These are phyloP conservation scores for Anhinga rufa DNA, from an alignment of 2,113 vertebrate genomes.

Conservation along the genomic window DNA sequence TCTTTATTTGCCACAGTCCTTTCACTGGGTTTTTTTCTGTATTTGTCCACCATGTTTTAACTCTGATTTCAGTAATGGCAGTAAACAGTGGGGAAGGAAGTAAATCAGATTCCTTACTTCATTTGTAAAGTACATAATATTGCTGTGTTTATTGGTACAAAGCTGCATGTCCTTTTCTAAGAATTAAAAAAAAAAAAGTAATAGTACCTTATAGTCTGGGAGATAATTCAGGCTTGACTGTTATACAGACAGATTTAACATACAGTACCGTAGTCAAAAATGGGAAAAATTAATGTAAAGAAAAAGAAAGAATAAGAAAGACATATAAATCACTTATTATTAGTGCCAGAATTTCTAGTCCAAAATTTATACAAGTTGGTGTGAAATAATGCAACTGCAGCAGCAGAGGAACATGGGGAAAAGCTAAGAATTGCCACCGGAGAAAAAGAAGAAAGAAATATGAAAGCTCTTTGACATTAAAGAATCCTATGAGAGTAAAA, in stretches of 20 bases:
- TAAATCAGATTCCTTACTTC: neutral
- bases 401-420: neutral
- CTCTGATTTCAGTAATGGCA: neutral
- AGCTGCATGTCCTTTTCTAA: neutral
- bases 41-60: neutral
- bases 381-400: conserved; percentile 26
- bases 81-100: neutral
- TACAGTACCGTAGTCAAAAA: neutral
- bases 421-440: neutral
- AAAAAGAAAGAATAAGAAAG: neutral
- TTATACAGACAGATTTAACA: neutral
- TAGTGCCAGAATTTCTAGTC: neutral
- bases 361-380: conserved; percentile 21
- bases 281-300: conserved; percentile 13
- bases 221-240: conserved; percentile 1
- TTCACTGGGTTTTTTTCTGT: neutral
- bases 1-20: neutral
- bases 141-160: neutral
- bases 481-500: conserved; percentile 28
- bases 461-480: conserved; percentile 32
- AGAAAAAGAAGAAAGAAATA: conserved; percentile 35
- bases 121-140: neutral
- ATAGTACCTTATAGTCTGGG: neutral
- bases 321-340: neutral
- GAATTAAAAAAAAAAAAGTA: neutral